Conservation (phyloP, 2,797 vertebrate species). For the Amblyraja radiata region DNA sequence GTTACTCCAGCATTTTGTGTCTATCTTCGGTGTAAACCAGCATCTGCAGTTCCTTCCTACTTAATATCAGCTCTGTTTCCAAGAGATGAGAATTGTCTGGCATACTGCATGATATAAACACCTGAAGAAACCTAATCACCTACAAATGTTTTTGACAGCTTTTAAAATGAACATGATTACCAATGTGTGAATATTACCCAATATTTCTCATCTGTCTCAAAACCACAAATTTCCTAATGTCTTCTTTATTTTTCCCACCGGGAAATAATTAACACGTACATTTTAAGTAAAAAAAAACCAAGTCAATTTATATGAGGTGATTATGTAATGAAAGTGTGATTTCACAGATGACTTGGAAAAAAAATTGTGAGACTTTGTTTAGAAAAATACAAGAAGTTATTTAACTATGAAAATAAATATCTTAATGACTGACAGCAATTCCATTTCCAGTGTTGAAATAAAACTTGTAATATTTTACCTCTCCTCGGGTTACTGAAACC, state of each 20-base stretch:
- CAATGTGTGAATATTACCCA: background rate
- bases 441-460: background rate
- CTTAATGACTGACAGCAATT: background rate
- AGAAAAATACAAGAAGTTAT: background rate
- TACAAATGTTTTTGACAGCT: background rate
- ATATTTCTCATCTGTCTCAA: background rate
- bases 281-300: background rate
- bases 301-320: background rate
- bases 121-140: background rate
- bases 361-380: background rate
- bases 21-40: too few species aligned
- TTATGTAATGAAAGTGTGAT: background rate
- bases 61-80: background rate
- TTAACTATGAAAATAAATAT: background rate
- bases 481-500: background rate
- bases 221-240: background rate
- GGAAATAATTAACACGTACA: background rate
- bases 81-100: constrained; percentile 1
- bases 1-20: too few species aligned
- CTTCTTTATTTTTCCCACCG: background rate
- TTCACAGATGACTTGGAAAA: background rate
- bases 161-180: background rate
- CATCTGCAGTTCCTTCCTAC: background rate
- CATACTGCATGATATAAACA: background rate
- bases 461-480: background rate